Evolutionary conservation across 2,797 vertebrate species (phyloP).

Genomic region (Coregonus ussuriensis): DNA sequence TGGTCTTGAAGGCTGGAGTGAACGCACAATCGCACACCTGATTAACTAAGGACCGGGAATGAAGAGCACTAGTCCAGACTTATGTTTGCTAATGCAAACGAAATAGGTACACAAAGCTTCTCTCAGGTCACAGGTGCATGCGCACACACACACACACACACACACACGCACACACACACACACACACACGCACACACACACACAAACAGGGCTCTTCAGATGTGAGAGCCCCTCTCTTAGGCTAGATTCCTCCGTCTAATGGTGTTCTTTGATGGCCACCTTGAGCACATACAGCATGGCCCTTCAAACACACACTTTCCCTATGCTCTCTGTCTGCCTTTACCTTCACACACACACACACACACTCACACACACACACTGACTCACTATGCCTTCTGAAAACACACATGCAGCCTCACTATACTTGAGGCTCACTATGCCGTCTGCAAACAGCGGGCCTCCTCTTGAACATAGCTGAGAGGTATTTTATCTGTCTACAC

Average conservation of each 20-base stretch:
- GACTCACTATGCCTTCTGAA: no score
- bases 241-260: conserved; percentile 33
- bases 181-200: conserved; percentile 2
- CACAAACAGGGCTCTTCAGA: neutral
- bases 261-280: conserved; percentile 47
- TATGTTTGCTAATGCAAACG: neutral
- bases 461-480: conserved; percentile 31
- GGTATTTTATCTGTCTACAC: conserved; percentile 18
- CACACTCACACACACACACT: no score
- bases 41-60: neutral
- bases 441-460: conserved; percentile 40
- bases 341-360: neutral
- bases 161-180: conserved; percentile 3
- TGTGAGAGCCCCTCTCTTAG: conserved; percentile 24
- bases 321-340: conserved; percentile 38
- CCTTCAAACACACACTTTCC: conserved; percentile 39
- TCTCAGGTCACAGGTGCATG: neutral
- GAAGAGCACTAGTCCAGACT: neutral
- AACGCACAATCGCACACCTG: no score
- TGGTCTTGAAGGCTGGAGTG: no score
- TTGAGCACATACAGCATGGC: conserved; percentile 40
- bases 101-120: neutral
- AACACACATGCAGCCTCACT: no score
- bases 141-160: conserved; percentile 7
- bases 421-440: neutral